Evolutionary conservation across 1,140 invertebrate genomes (phyloP), one percentile per base, ranked within the genome.

Genomic region (Semibalanus balanoides): DNA sequence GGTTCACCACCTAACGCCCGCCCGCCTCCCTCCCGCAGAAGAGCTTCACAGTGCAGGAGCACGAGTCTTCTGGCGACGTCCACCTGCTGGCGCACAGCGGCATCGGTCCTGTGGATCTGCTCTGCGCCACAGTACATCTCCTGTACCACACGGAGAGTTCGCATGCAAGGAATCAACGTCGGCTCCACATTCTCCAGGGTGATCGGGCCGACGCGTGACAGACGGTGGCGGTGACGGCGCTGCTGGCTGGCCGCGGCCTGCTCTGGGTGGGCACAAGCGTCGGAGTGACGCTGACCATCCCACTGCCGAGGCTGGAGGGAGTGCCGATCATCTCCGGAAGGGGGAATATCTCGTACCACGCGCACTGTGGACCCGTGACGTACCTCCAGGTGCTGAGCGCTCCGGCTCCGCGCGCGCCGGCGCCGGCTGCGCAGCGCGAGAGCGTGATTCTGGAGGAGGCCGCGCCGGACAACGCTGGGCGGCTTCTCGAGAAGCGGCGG

Each of bases 211-310:
- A 40, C 31, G 31, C 74, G 22, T 25, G 64, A 7, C 27, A 25
- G 29, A 17, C 74, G 71, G 77, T 78, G 31, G 74, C 78, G 73
- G 93, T 97, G 0, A 96, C 94, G 0, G 91, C 93, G 1, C 83
- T 98, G 29, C 87, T 95, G 82, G 93, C 94, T 0, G 92, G 83
- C 79, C 82, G 83, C 74, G 96, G 95, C 0, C 85, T 97, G 5
- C 85, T 98, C 0, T 98, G 95, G 95, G 93, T 97, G 0, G 96
- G 95, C n/a, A 98, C 96, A 0, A 96, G 93, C 81, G 91, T 94
- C 69, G 96, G 96, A 1, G 91, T 97, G 64, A 90, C 92, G 35
- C 86, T 97, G 0, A 96, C 94, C 0, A 92, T 97, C 75, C 94
- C 95, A 0, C 84, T 98, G 43, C 96, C 96, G 3, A 88, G 95